phyloP scores from a whole-genome alignment of 37 sponge, comb jelly and placozoan genomes.

The Agelas oroides region DNA sequence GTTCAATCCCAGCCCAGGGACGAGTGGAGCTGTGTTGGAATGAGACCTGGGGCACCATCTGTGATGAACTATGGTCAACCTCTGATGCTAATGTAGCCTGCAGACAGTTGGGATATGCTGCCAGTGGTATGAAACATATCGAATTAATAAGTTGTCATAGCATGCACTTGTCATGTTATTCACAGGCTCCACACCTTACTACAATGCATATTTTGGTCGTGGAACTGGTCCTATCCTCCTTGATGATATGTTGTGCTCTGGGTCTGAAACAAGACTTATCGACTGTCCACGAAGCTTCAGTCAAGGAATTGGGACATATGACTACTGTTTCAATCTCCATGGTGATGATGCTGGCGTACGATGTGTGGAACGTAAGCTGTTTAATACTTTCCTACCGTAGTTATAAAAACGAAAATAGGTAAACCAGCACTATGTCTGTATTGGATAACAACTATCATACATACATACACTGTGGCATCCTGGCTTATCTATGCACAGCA shows the following conservation, averaged over 20 bases:
- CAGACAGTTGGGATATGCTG: no score
- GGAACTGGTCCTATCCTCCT: constrained; percentile 43
- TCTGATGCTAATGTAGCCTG: not conserved
- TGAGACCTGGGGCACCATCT: constrained; percentile 57
- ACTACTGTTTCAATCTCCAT: constrained; percentile 22
- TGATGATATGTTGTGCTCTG: constrained; percentile 28
- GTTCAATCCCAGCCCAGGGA: constrained; percentile 34
- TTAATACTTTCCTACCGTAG: no score
- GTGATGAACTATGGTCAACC: constrained; percentile 40
- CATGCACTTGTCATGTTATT: not conserved
- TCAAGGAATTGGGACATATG: not conserved
- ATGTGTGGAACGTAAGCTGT: not conserved
- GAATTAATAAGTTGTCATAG: no score
- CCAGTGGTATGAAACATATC: no score
- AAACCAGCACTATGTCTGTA: no score
- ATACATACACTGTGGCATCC: no score
- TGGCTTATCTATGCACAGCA: no score
- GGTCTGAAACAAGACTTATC: constrained; percentile 15
- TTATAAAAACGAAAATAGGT: no score
- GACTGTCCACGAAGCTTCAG: constrained; percentile 7
- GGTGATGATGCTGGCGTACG: constrained; percentile 53
- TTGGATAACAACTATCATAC: no score
- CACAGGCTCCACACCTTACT: constrained; percentile 20
- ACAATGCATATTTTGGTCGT: constrained; percentile 27
- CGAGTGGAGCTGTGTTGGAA: constrained; percentile 57